These are phyloP conservation scores for Lagocephalus sceleratus DNA, from an alignment of 2,797 vertebrate genomes.

Conservation along the genomic window DNA sequence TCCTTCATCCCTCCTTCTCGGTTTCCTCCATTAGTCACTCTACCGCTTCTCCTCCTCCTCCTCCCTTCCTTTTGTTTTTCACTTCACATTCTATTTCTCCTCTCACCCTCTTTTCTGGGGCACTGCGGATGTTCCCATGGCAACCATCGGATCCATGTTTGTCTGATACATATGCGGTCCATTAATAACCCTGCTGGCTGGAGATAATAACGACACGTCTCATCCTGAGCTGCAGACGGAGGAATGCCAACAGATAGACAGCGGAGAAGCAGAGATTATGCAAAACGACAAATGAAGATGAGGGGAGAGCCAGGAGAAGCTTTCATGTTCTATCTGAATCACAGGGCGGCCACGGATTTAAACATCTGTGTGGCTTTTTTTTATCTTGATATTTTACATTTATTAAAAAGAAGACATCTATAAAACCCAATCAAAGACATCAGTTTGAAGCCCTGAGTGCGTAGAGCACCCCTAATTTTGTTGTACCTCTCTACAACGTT, in stretches of 20 bases:
- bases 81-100: slow-evolving; percentile 41
- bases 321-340: too few species aligned
- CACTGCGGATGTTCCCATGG: slow-evolving; percentile 82
- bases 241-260: not conserved
- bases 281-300: too few species aligned
- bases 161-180: slow-evolving; percentile 68
- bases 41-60: slow-evolving; percentile 21
- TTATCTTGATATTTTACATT: too few species aligned
- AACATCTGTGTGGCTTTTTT: too few species aligned
- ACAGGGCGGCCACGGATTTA: too few species aligned
- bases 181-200: slow-evolving; percentile 71
- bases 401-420: too few species aligned
- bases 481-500: too few species aligned
- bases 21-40: slow-evolving; percentile 4
- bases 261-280: not conserved
- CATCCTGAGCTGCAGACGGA: slow-evolving; percentile 32
- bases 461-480: too few species aligned
- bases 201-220: slow-evolving; percentile 64
- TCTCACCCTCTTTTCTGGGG: slow-evolving; percentile 45
- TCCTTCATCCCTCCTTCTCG: slow-evolving; percentile 27
- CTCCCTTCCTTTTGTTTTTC: slow-evolving; percentile 46
- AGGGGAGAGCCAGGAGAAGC: too few species aligned
- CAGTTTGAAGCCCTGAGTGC: too few species aligned
- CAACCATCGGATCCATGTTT: slow-evolving; percentile 74
- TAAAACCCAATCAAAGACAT: too few species aligned